phyloP scores from a whole-genome alignment of 2,113 vertebrate species.

The Drymodes brunneopygia region DNA sequence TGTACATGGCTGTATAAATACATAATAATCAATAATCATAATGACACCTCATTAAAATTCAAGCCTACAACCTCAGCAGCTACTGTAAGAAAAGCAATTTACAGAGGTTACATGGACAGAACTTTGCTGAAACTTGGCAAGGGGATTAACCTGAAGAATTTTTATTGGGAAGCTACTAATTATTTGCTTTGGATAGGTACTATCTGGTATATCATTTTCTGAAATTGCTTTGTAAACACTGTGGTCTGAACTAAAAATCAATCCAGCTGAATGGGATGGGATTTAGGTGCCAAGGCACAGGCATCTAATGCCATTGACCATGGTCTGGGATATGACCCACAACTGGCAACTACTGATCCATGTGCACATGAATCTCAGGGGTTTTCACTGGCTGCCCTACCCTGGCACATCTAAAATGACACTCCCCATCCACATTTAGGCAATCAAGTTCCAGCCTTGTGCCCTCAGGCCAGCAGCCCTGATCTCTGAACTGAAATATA shows the following conservation, averaged over 20 bases:
- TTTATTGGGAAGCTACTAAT: neutral
- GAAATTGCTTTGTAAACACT: neutral
- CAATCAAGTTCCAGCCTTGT: neutral
- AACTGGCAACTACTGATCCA: neutral
- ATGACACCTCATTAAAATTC: conserved; percentile 15
- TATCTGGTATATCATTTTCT: neutral
- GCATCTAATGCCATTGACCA: neutral
- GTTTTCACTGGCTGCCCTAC: neutral
- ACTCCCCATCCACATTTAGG: neutral
- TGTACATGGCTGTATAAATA: conserved; percentile 21
- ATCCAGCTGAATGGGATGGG: neutral
- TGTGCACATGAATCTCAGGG: neutral
- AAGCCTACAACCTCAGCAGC: neutral
- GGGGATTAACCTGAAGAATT: neutral
- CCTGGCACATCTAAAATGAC: neutral
- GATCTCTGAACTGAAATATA: neutral
- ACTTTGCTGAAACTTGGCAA: neutral
- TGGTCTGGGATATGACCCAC: too few species aligned
- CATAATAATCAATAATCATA: conserved; percentile 51
- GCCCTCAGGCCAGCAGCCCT: neutral
- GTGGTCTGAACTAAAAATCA: neutral
- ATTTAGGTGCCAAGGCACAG: neutral
- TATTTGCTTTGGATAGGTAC: neutral
- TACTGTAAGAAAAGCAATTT: neutral
- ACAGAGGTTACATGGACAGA: neutral